These are phyloP conservation scores for Drosophila yakuba DNA, from an alignment of 1,140 invertebrate species.

Conservation along the genomic window DNA sequence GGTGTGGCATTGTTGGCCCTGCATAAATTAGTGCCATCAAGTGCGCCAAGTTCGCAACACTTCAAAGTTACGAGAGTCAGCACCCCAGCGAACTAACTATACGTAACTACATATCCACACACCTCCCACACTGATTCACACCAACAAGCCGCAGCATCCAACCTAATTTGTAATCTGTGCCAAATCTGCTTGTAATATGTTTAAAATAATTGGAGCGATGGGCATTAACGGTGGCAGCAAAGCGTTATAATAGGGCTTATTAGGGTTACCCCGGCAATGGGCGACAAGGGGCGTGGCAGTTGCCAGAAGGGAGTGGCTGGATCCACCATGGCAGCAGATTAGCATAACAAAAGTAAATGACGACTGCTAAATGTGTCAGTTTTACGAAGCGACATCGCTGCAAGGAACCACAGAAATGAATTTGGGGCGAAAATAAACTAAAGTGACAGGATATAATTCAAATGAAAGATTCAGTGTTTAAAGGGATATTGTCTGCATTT, in stretches of 20 bases:
- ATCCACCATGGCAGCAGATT: conserved; percentile 30
- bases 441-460: neutral
- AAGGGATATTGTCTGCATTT: neutral
- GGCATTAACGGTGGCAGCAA: conserved; percentile 65
- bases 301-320: conserved; percentile 1
- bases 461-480: neutral
- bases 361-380: conserved; percentile 51
- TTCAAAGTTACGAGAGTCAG: conserved; percentile 33
- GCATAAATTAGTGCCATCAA: conserved; percentile 76
- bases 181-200: conserved; percentile 81
- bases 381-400: conserved; percentile 10
- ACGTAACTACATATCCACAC: neutral
- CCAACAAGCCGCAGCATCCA: conserved; percentile 14
- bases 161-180: conserved; percentile 67
- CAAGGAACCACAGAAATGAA: conserved; percentile 8
- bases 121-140: neutral
- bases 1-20: conserved; percentile 65
- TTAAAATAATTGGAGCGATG: conserved; percentile 77
- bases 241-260: conserved; percentile 66
- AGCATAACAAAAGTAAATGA: conserved; percentile 63
- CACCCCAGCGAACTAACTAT: neutral
- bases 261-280: conserved; percentile 41
- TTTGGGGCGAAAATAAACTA: conserved; percentile 1
- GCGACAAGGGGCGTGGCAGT: conserved; percentile 12
- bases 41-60: conserved; percentile 52